phyloP scores from a whole-genome alignment of 1,140 invertebrate genomes.

The Theocolax elegans region DNA sequence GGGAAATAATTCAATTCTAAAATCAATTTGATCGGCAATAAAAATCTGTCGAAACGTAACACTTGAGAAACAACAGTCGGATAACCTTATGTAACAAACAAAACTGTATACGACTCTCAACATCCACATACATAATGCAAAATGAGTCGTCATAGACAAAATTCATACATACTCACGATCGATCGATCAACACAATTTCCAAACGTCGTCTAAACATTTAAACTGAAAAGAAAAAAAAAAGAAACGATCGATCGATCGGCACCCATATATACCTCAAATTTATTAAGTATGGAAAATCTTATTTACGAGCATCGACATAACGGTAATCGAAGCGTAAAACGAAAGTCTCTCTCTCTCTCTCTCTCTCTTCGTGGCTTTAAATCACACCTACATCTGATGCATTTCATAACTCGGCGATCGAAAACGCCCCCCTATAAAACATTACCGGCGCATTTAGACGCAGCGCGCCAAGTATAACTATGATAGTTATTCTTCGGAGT shows the following conservation, averaged over 20 bases:
- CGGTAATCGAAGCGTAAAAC: conserved; percentile 33
- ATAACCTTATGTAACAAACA: too few species aligned
- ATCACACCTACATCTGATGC: conserved; percentile 36
- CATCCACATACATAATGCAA: too few species aligned
- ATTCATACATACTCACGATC: conserved; percentile 4
- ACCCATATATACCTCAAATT: too few species aligned
- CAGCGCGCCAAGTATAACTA: conserved; percentile 14
- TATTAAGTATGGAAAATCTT: conserved; percentile 39
- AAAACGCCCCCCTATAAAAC: conserved; percentile 34
- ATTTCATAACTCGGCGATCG: conserved; percentile 32
- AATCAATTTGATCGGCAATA: too few species aligned
- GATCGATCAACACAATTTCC: conserved; percentile 19
- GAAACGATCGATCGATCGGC: too few species aligned
- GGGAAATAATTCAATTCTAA: too few species aligned
- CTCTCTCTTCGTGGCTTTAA: conserved; percentile 24
- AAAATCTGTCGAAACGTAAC: too few species aligned
- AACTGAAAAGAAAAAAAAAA: neutral
- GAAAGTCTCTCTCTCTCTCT: conserved; percentile 17
- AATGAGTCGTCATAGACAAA: conserved; percentile 7
- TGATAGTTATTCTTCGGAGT: conserved; percentile 24
- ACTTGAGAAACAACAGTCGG: too few species aligned
- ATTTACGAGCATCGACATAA: conserved; percentile 33
- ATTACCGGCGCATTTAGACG: conserved; percentile 26
- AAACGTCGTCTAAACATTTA: neutral
- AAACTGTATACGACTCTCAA: too few species aligned